phyloP scores from a whole-genome alignment of 2,113 vertebrate species.

The Polypterus bichir region DNA sequence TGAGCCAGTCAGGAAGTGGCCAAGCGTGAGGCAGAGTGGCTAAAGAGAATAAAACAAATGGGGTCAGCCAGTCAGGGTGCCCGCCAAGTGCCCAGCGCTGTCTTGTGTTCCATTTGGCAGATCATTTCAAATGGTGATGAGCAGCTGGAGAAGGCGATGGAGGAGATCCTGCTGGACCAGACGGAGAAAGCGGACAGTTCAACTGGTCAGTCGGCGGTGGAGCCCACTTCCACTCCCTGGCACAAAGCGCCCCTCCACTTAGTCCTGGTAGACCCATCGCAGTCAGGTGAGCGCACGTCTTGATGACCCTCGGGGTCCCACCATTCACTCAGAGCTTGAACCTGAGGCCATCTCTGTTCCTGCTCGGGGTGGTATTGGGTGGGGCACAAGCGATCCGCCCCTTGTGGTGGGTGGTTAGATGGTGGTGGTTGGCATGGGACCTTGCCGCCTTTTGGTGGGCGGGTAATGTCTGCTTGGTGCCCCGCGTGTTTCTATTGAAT shows the following conservation, averaged over 20 bases:
- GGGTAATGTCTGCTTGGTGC: background rate
- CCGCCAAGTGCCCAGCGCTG: slow-evolving; percentile 7
- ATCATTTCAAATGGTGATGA: slow-evolving; percentile 77
- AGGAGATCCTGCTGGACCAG: slow-evolving; percentile 72
- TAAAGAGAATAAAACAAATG: too few relatives aligned
- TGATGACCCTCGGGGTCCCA: background rate
- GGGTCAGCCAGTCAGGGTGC: too few relatives aligned
- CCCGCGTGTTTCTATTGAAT: background rate
- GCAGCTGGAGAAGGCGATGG: slow-evolving; percentile 84
- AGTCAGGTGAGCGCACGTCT: slow-evolving; percentile 35
- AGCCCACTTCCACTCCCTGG: slow-evolving; percentile 23
- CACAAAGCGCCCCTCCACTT: slow-evolving; percentile 41
- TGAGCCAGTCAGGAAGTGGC: too few relatives aligned
- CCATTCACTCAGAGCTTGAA: too few relatives aligned
- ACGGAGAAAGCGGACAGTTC: slow-evolving; percentile 23
- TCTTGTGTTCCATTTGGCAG: slow-evolving; percentile 33
- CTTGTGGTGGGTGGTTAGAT: too few relatives aligned
- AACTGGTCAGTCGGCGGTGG: slow-evolving; percentile 20
- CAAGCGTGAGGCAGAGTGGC: too few relatives aligned
- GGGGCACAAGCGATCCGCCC: too few relatives aligned
- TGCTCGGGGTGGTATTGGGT: too few relatives aligned
- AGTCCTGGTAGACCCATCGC: slow-evolving; percentile 39
- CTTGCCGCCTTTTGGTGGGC: too few relatives aligned
- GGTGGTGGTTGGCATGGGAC: too few relatives aligned
- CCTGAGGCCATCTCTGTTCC: too few relatives aligned